phyloP scores from a whole-genome alignment of 2,113 vertebrate species.

The Oncorhynchus clarkii region DNA sequence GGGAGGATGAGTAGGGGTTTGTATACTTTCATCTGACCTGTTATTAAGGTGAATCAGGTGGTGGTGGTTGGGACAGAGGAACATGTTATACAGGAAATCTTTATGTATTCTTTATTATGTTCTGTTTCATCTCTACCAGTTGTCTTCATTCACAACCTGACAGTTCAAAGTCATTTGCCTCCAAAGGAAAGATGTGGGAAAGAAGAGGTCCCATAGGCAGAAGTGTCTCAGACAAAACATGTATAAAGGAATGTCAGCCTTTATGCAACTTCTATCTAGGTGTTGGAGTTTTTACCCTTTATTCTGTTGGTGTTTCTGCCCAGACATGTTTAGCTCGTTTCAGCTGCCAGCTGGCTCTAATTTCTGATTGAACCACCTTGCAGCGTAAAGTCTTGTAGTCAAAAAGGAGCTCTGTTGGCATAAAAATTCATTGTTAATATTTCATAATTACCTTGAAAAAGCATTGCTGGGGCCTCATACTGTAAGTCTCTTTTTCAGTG shows the following conservation, averaged over 20 bases:
- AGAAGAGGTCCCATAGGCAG: background rate
- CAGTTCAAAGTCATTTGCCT: background rate
- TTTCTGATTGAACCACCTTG: background rate
- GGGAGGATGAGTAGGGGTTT: constrained; percentile 33
- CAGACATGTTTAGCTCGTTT: background rate
- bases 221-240: background rate
- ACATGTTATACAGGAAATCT: constrained; percentile 41
- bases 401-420: background rate
- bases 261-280: background rate
- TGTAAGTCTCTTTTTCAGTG: background rate
- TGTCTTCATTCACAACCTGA: background rate
- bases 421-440: background rate
- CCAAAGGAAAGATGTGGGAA: background rate
- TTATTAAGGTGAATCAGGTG: constrained; percentile 14
- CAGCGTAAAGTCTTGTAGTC: background rate
- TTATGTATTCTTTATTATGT: constrained; percentile 11
- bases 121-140: background rate
- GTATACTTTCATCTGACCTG: constrained; percentile 26
- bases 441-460: background rate
- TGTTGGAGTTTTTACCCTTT: background rate
- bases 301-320: background rate
- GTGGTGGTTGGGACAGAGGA: constrained; percentile 11
- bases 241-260: background rate
- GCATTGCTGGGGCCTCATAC: background rate
- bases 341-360: background rate